Evolutionary conservation across 2,888 invertebrate genomes (phyloP), one percentile per base, ranked within the genome.

Genomic region (Dyspetes luteomarginatus): DNA sequence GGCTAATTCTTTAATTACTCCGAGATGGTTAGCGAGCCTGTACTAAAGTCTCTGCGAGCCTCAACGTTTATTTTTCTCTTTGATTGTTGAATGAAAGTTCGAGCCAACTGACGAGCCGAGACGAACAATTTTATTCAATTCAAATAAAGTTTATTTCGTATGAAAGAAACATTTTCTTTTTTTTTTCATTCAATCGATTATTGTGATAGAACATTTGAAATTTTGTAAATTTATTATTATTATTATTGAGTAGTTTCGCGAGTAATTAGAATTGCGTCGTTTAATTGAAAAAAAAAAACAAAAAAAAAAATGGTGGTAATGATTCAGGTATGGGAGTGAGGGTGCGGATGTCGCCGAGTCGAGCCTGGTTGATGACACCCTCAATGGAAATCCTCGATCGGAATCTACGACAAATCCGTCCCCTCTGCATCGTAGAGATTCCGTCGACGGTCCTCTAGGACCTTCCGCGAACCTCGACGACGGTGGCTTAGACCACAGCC

Each of bases 311-410:
- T 58, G 62, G 71, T 77, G 80, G 43, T 82, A 68, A 82, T 89
- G 88, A 90, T 90, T 85, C 88, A 91, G 91, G 90, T 90, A 89
- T 88, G 88, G 88, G 88, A 88, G 88, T 86, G 91, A 90, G 90
- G 90, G 89, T 89, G 89, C 88, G 83, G 85, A 85, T 79, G 81
- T 87, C 83, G 86, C 87, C 75, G 90, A 91, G 85, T 90, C 91
- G 86, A 87, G 89, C 86, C 86, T 90, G 87, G 90, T 90, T 86
- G 91, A 91, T 87, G 91, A 91, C 88, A 91, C 88, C 88, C 90
- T 91, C 89, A 91, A 91, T 88, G 91, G 91, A 82, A 91, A 91
- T 88, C 88, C 90, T 85, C 88, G 86, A 83, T 84, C 89, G 83
- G 82, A 76, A 78, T 83, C 84, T 72, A 81, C 79, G 78, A 82